Percentiles rank a stretch among this genome's conserved stretches.
These are phyloP conservation scores for Galeopsomyia nigrocyanea DNA, from an alignment of 2,888 invertebrate genomes.

Conservation along the genomic window DNA sequence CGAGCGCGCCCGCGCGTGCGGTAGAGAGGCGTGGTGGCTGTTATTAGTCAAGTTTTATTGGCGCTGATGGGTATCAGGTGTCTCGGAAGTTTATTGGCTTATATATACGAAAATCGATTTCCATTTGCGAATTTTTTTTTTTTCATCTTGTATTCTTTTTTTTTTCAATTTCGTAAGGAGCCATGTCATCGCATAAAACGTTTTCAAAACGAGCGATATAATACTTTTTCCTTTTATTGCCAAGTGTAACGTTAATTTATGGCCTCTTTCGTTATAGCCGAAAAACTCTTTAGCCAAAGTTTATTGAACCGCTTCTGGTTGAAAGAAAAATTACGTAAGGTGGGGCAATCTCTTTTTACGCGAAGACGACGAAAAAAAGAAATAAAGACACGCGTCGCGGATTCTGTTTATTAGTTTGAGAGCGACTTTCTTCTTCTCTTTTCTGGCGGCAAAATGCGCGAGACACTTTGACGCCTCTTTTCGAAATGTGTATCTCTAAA, in stretches of 20 bases:
- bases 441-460: not conserved
- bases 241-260: not conserved
- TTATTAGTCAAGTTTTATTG: too few species aligned
- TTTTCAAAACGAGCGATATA: too few species aligned
- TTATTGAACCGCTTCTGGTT: slow-evolving; percentile 3
- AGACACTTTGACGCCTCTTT: slow-evolving; percentile 17
- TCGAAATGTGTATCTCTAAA: not conserved
- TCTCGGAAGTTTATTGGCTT: too few species aligned
- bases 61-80: too few species aligned
- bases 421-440: slow-evolving; percentile 3
- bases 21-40: too few species aligned
- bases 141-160: too few species aligned
- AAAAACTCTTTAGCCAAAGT: slow-evolving; percentile 2
- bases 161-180: too few species aligned
- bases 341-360: not conserved
- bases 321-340: slow-evolving; percentile 10
- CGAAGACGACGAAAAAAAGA: not conserved
- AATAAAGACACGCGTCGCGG: slow-evolving; percentile 8
- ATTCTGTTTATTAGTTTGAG: slow-evolving; percentile 17
- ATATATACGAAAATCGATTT: too few species aligned
- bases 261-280: not conserved
- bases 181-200: too few species aligned
- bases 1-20: too few species aligned
- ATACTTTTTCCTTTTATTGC: too few species aligned
- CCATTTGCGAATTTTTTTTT: too few species aligned